Percentiles rank a stretch among this genome's conserved stretches.
Conservation (phyloP, 2,888 invertebrate genomes). For the Hyppa rectilinea region DNA sequence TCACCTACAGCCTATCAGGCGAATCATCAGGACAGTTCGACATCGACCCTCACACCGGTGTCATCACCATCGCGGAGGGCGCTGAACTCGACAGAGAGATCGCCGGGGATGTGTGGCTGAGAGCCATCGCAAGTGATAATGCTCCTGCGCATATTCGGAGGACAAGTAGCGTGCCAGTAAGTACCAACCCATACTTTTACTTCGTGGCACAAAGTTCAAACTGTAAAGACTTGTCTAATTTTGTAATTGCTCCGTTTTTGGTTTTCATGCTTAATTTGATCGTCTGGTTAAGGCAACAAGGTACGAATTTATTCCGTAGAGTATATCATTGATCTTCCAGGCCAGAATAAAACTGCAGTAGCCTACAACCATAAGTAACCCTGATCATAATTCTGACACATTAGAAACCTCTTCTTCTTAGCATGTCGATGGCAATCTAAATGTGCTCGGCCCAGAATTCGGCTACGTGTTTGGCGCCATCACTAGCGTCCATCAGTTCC, state of each 20-base stretch:
- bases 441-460: too few relatives aligned
- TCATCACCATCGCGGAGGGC: constrained; percentile 93
- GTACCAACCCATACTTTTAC: too few relatives aligned
- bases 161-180: constrained; percentile 94
- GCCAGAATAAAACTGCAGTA: not conserved
- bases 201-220: too few relatives aligned
- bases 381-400: not conserved
- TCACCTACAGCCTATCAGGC: constrained; percentile 95
- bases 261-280: not conserved
- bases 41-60: constrained; percentile 93
- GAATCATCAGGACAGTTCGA: constrained; percentile 94
- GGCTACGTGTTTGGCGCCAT: too few relatives aligned
- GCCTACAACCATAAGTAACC: too few relatives aligned
- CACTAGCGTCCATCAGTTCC: too few relatives aligned
- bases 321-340: not conserved
- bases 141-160: constrained; percentile 93
- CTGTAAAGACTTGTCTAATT: too few relatives aligned
- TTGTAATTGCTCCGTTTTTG: too few relatives aligned
- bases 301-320: not conserved
- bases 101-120: constrained; percentile 93
- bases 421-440: too few relatives aligned
- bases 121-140: constrained; percentile 95
- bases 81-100: constrained; percentile 95
- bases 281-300: too few relatives aligned
- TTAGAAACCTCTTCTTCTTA: too few relatives aligned